Evolutionary conservation across 2,888 invertebrate genomes (phyloP), one percentile per base, ranked within the genome.

Genomic region (Melangyna quadrimaculata): DNA sequence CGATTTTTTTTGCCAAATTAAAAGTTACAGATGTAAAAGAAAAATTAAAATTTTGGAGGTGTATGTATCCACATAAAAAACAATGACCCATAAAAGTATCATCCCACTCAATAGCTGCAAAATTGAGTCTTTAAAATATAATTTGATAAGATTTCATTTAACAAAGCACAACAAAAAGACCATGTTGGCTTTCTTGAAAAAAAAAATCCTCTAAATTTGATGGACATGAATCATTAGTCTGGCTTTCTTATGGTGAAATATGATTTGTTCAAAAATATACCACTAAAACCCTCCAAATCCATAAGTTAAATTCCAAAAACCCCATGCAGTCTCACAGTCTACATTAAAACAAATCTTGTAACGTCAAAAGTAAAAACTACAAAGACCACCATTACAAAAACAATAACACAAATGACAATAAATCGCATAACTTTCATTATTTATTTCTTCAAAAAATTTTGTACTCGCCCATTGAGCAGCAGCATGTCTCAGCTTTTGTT

Each of bases 391-490:
- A 51, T n/a, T n/a, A 37, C 7, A 61, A 78, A 7, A 55, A 35
- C 67, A 59, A 51, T 22, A 43, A 45, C 14, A 61, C 69, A 75
- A 22, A 74, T 70, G 63, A 80, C 73, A 83, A 79, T 79, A 79
- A 83, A 78, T 83, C 43, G 67, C 43, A 73, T 65, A 63, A 63
- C 63, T 73, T 73, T 73, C 65, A 53, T 72, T 65, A 70, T 79
- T 83, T 79, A 74, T 79, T 83, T 79, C 73, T 70, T 65, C 59
- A 61, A 73, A 55, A 61, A 61, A 70, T 71, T 63, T 27, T n/a
- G n/a, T n/a, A 65, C 48, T 22, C 45, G 27, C 59, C 59, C 63
- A 55, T 63, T 51, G 48, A 61, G 14, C 70, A 65, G 45, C 29
- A 57, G 17, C 57, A 61, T 69, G 51, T 40, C 19, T 35, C 14